Conservation (phyloP, 2,113 vertebrate genomes). For the Corapipo altera region DNA sequence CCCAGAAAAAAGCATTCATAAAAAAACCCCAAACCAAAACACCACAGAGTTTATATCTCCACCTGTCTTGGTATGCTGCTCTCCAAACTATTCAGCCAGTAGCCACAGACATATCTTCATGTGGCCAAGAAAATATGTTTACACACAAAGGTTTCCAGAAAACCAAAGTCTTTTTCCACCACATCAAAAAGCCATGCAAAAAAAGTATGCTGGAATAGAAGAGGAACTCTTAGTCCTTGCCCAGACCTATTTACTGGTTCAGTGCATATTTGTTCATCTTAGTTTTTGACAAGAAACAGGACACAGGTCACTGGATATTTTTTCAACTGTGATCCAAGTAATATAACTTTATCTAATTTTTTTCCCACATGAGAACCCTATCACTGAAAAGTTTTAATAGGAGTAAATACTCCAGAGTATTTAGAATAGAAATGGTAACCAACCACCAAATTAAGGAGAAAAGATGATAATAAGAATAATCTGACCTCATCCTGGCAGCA, state of each 20-base stretch:
- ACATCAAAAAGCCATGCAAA: not conserved
- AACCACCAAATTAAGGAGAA: not conserved
- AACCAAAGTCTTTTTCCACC: not conserved
- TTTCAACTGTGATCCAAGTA: not conserved
- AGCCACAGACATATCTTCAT: not conserved
- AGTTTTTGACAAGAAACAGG: conserved; percentile 19
- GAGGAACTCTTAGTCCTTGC: not conserved
- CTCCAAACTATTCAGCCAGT: not conserved
- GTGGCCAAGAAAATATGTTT: not conserved
- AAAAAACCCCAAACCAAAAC: not conserved
- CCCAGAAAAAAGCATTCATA: not conserved
- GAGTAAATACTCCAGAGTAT: not conserved
- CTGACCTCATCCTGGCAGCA: not conserved
- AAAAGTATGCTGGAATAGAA: not conserved
- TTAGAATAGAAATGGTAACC: not conserved
- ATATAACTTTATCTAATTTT: not conserved
- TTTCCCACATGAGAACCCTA: not conserved
- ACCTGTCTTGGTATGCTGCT: not conserved
- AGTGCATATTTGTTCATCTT: not conserved
- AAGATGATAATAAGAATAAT: not conserved
- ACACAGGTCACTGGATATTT: not conserved
- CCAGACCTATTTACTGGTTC: not conserved
- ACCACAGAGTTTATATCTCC: not conserved
- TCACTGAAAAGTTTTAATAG: not conserved
- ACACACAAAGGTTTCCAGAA: not conserved